A percentile compares a stretch with the other conserved stretches of the same genome.
Conservation (phyloP, 37 sponge, comb jelly and placozoan species). For the Petrosia ficiformis region DNA sequence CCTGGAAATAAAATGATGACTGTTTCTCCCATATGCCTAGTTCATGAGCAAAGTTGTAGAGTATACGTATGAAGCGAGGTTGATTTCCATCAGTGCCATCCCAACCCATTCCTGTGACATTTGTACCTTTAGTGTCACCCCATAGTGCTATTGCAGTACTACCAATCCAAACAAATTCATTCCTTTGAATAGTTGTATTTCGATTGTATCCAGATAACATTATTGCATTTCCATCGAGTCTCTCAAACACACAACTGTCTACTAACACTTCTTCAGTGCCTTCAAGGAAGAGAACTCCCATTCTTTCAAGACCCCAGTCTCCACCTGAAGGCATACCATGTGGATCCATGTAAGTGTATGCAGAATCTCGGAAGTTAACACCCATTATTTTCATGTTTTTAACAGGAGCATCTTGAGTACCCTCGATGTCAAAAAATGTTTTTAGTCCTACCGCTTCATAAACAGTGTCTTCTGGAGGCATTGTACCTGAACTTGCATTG, state of each 20-base stretch:
- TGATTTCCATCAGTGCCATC: constrained; percentile 41
- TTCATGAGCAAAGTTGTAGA: constrained; percentile 43
- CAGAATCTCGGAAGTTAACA: constrained; percentile 27
- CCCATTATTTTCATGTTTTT: neutral
- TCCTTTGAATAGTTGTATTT: neutral
- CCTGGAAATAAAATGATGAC: constrained; percentile 20
- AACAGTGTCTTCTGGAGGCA: constrained; percentile 27
- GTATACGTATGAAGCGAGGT: constrained; percentile 20
- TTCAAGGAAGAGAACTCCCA: constrained; percentile 31
- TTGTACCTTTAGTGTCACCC: constrained; percentile 41
- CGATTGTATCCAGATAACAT: constrained; percentile 15
- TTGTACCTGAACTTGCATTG: constrained; percentile 36
- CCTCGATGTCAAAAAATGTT: constrained; percentile 13
- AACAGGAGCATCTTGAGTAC: constrained; percentile 24
- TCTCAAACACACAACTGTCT: constrained; percentile 18
- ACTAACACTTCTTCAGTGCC: constrained; percentile 13
- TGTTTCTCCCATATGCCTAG: constrained; percentile 50
- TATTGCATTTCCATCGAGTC: constrained; percentile 38
- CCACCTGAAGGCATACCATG: constrained; percentile 45
- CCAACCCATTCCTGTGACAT: constrained; percentile 24
- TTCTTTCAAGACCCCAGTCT: constrained; percentile 14
- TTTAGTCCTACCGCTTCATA: constrained; percentile 1
- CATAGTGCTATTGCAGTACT: constrained; percentile 18
- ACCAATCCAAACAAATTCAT: constrained; percentile 23
- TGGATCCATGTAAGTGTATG: constrained; percentile 47